Conservation (phyloP, 1,140 invertebrate genomes). For the Leptopilina clavipes region DNA sequence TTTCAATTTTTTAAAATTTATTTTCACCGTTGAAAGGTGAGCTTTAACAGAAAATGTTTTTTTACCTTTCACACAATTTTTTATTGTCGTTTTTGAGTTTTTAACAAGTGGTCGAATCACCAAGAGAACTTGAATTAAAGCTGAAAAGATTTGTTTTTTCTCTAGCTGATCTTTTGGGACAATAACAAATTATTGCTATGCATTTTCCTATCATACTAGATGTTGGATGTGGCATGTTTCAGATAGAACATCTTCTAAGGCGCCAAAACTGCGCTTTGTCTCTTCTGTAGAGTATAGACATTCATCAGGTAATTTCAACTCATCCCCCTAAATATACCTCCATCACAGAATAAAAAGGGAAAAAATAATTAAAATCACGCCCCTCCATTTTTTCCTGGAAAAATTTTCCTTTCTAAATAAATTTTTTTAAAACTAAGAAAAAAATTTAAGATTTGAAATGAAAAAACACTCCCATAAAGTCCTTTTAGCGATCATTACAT, state of each 20-base stretch:
- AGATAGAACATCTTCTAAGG: slow-evolving; percentile 78
- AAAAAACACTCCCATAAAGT: neutral
- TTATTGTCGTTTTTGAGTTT: no score
- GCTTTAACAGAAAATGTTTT: no score
- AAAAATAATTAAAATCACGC: neutral
- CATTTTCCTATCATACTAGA: slow-evolving; percentile 67
- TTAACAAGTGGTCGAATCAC: no score
- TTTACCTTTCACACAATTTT: no score
- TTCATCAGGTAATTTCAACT: slow-evolving; percentile 78
- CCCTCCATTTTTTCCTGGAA: neutral
- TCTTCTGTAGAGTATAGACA: slow-evolving; percentile 84
- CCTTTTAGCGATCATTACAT: neutral
- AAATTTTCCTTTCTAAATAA: neutral
- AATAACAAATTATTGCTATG: slow-evolving; percentile 35
- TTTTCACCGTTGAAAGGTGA: no score
- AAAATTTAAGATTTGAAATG: neutral
- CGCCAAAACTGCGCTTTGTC: slow-evolving; percentile 85
- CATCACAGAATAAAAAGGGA: neutral
- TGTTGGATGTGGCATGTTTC: slow-evolving; percentile 77
- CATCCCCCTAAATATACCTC: slow-evolving; percentile 50
- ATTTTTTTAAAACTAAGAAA: neutral
- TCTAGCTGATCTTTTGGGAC: neutral
- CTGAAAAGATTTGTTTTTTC: no score
- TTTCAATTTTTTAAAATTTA: no score
- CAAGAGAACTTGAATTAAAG: no score